phyloP scores from a whole-genome alignment of 2,888 invertebrate species.

The Hyppa rectilinea region DNA sequence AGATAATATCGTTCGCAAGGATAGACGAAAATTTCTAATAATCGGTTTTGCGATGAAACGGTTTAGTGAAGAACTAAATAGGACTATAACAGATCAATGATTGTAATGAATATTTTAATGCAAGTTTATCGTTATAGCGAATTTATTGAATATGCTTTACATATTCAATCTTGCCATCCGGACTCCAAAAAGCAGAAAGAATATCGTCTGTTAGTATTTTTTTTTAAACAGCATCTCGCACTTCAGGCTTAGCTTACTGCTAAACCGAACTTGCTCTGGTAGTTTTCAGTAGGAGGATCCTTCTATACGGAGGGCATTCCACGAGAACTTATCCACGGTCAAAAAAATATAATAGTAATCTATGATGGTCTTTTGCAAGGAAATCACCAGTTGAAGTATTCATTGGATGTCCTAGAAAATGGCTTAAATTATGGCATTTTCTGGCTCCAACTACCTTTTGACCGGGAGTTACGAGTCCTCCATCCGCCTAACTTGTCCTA shows the following conservation, averaged over 20 bases:
- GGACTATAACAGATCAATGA: neutral
- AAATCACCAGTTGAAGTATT: neutral
- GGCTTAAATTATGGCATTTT: neutral
- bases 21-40: conserved; percentile 22
- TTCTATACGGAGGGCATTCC: neutral
- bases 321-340: too few species aligned
- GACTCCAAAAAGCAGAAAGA: neutral
- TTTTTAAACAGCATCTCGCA: too few species aligned
- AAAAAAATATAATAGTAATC: neutral
- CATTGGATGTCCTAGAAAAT: neutral
- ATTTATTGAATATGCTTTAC: too few species aligned
- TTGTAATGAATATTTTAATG: neutral
- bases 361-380: neutral
- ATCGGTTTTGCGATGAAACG: conserved; percentile 17
- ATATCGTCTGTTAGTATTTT: too few species aligned
- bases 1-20: conserved; percentile 40
- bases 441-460: neutral
- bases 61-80: neutral
- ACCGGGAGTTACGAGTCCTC: too few species aligned
- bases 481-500: neutral
- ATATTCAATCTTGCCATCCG: neutral
- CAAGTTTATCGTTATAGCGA: too few species aligned
- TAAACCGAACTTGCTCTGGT: too few species aligned
- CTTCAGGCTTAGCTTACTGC: too few species aligned
- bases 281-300: neutral